Percentiles rank a stretch among this genome's conserved stretches.
Evolutionary conservation across 2,797 vertebrate species (phyloP).

Genomic region (Cichlasoma orientale): DNA sequence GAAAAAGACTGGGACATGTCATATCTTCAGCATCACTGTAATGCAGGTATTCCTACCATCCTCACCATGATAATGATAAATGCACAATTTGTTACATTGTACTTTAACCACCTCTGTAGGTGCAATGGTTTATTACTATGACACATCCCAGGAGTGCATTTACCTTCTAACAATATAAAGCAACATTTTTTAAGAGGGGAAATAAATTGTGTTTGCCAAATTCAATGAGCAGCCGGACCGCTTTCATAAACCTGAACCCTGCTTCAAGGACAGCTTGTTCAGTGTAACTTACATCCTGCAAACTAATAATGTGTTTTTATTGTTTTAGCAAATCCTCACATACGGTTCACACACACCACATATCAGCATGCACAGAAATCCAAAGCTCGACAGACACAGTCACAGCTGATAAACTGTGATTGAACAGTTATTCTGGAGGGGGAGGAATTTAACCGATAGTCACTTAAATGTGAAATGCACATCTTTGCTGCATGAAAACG

Average conservation of each 20-base stretch:
- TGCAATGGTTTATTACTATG: background rate
- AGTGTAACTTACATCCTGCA: background rate
- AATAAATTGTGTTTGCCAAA: background rate
- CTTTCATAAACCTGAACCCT: background rate
- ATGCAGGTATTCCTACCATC: background rate
- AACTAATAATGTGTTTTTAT: background rate
- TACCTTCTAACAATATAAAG: background rate
- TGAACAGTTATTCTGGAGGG: background rate
- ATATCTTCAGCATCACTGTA: background rate
- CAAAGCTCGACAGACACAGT: constrained; percentile 18
- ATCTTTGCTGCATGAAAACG: constrained; percentile 9
- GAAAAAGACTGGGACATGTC: background rate
- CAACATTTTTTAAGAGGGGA: background rate
- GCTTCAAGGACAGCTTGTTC: background rate
- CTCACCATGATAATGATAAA: background rate
- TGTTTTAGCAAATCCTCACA: background rate
- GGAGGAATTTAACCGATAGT: constrained; percentile 7
- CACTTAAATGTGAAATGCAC: background rate
- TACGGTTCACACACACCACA: background rate
- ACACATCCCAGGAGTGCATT: background rate
- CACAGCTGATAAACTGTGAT: background rate
- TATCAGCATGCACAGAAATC: background rate
- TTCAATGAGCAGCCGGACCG: background rate
- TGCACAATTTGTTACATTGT: background rate
- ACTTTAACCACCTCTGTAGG: background rate